Conservation (phyloP, 2,113 vertebrate genomes). For the Sisor rabdophorus region DNA sequence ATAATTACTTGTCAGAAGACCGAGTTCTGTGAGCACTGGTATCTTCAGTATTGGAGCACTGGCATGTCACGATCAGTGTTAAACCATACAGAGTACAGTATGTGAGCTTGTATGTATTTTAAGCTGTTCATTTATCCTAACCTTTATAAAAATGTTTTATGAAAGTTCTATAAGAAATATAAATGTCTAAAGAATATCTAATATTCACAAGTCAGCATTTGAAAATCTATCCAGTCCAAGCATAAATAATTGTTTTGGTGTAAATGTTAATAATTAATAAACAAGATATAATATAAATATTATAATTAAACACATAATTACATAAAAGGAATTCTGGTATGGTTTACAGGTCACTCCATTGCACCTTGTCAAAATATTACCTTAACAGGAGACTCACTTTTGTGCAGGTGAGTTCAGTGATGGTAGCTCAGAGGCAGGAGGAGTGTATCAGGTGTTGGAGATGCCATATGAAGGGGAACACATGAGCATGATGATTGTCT, state of each 20-base stretch:
- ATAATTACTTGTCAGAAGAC: too few species aligned
- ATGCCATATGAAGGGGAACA: slow-evolving; percentile 93
- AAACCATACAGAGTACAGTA: background rate
- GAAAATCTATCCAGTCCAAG: background rate
- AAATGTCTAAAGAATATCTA: background rate
- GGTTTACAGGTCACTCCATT: background rate
- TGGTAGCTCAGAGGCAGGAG: slow-evolving; percentile 92
- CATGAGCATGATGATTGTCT: slow-evolving; percentile 89
- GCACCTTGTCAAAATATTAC: background rate
- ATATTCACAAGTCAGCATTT: background rate
- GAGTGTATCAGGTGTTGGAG: slow-evolving; percentile 96
- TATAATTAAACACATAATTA: background rate
- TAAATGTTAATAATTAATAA: background rate
- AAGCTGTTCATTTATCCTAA: background rate
- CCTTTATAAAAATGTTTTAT: background rate
- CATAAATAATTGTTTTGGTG: background rate
- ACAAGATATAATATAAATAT: background rate
- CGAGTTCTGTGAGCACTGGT: too few species aligned
- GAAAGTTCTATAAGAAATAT: too few species aligned
- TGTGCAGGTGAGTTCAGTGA: slow-evolving; percentile 94
- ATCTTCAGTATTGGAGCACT: background rate
- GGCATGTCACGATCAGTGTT: background rate
- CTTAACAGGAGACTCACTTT: background rate
- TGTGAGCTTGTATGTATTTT: background rate
- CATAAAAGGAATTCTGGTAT: background rate